Conservation (phyloP, 2,113 vertebrate genomes). For the Calyptomena viridis region DNA sequence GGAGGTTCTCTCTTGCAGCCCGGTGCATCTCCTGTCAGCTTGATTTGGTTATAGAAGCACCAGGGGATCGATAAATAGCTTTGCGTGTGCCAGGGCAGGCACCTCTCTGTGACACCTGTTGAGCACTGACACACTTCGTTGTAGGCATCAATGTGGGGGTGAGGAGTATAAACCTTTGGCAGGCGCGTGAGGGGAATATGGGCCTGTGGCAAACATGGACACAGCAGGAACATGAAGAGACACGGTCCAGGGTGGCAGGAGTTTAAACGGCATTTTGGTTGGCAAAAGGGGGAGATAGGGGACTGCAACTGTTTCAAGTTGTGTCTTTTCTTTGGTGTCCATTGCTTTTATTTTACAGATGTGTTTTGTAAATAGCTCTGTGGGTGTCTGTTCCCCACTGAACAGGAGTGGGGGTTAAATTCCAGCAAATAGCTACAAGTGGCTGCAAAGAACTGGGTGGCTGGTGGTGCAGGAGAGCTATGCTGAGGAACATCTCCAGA, state of each 20-base stretch:
- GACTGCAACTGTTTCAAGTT: fast-evolving
- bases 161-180: not conserved
- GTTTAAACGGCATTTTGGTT: fast-evolving
- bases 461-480: fast-evolving
- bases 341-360: not conserved
- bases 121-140: not conserved
- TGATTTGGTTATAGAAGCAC: not conserved
- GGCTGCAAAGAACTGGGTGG: fast-evolving
- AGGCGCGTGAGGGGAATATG: fast-evolving
- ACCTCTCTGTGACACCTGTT: fast-evolving
- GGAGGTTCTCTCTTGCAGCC: not conserved
- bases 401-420: not conserved
- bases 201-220: fast-evolving
- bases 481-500: not conserved
- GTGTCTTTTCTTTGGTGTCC: not conserved
- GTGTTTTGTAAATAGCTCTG: fast-evolving
- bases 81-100: fast-evolving
- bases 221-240: fast-evolving
- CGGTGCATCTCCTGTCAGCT: fast-evolving
- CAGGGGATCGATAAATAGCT: not conserved
- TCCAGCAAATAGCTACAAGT: not conserved
- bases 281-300: not conserved
- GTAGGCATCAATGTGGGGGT: fast-evolving
- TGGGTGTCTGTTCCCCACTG: not conserved
- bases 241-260: fast-evolving